Base-by-base conservation (phyloP, 2,888 invertebrate genomes). In the Heliconius aoede region DNA sequence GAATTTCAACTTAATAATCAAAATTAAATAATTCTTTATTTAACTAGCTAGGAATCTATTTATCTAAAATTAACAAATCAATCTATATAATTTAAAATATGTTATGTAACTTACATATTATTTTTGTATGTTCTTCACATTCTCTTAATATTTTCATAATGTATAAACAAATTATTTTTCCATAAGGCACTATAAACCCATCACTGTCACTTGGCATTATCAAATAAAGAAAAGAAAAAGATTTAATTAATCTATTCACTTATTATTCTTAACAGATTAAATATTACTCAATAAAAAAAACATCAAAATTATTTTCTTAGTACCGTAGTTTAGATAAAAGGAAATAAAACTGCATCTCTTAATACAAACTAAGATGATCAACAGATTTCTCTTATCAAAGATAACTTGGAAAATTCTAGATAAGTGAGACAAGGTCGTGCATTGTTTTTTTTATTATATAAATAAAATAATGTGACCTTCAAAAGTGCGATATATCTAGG, bases 141-240 rank as follows among this genome's bases (percentile, higher is more conserved):
- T 91, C 91, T 72, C 89, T 85, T 40, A 94, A 79, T 13, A 90
- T 81, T 81, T 87, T 87, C 40, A 86, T 78, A 24, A 93, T 81
- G 79, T 90, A 90, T 40, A 84, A 79, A 79, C 84, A 87, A 5
- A 92, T 72, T 3, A 86, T 71, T 83, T 83, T 91, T 8, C 87
- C 90, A 18, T 87, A 61, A 1, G 89, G 86, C 75, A 91, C 76
- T 62, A 93, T 68, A 13, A 88, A 65, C 24, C 92, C 89, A 26
- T 87, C 91, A 83, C 89, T 91, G n/a, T 91, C 90, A 75, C 84
- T 86, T 4, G 91, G 80, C 93, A 93, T 92, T 76, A 21, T 62
- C 26, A 62, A 46, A 65, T 7, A 65, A 64, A 46, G 18, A 36
- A 21, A 30, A 68, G 15, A 11, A 36, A 18, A 28, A 18, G 15